phyloP scores from a whole-genome alignment of 64 coral and sea anemone species.

The Trachythela sp. region DNA sequence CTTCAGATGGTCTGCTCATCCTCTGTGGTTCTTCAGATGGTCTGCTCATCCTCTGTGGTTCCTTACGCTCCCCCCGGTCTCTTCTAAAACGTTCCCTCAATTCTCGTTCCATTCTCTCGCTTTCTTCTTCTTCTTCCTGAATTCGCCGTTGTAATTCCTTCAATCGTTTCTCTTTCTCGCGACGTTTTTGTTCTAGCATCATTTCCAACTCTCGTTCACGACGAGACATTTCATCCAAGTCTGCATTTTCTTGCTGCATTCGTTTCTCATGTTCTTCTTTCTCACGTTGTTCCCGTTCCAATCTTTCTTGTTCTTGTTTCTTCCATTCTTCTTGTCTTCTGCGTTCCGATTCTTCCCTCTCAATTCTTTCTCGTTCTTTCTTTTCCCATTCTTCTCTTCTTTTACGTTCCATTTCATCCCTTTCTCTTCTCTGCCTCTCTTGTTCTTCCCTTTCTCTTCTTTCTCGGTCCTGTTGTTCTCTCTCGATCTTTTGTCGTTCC shows the following conservation, averaged over 20 bases:
- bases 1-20: no score
- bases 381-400: slow-evolving; percentile 6
- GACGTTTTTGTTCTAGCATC: not conserved
- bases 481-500: not conserved
- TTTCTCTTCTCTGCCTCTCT: not conserved
- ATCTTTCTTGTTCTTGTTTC: not conserved
- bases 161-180: not conserved
- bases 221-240: not conserved
- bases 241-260: not conserved
- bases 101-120: not conserved
- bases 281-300: not conserved
- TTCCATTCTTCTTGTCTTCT: not conserved
- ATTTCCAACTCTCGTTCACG: not conserved
- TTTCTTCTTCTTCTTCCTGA: not conserved
- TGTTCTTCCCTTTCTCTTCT: not conserved
- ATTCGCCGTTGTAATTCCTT: not conserved
- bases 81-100: not conserved
- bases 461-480: not conserved
- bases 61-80: not conserved
- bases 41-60: not conserved
- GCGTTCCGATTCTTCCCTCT: not conserved
- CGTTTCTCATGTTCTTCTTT: not conserved
- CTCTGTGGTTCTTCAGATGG: no score
- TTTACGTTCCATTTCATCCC: not conserved
- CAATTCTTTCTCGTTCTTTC: not conserved